phyloP scores from a whole-genome alignment of 2,797 vertebrate genomes.

The Eospalax fontanierii region DNA sequence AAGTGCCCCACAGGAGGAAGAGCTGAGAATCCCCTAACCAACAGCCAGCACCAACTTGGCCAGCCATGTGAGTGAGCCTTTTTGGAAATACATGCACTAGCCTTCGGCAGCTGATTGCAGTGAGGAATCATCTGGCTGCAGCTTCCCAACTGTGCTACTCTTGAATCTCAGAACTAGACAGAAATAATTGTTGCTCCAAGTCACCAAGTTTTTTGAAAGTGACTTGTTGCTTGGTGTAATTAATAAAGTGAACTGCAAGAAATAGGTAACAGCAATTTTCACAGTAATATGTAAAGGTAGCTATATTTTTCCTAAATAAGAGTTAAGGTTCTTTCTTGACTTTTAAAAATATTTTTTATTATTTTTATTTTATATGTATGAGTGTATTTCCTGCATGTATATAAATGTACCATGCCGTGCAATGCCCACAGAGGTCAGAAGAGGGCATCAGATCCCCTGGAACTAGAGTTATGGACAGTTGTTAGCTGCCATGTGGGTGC shows the following conservation, averaged over 20 bases:
- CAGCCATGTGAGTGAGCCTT: background rate
- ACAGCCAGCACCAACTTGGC: background rate
- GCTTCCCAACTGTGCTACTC: background rate
- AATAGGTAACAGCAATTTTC: conserved; percentile 11
- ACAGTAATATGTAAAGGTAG: background rate
- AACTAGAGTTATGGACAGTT: no score
- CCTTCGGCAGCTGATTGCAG: background rate
- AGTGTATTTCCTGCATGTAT: no score
- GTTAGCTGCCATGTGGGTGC: no score
- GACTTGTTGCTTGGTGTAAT: background rate
- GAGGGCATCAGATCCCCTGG: no score
- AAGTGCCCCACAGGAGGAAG: background rate
- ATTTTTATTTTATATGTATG: no score
- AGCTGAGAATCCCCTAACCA: background rate
- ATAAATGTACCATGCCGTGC: no score
- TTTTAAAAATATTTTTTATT: no score
- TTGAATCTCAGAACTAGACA: background rate
- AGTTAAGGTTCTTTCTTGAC: background rate
- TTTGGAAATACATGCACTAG: background rate
- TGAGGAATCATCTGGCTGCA: background rate
- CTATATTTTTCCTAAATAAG: conserved; percentile 21
- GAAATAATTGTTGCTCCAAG: background rate
- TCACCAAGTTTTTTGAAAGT: background rate
- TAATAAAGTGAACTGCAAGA: background rate
- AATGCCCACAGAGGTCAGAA: no score